Evolutionary conservation across 37 sponge, comb jelly and placozoan genomes (phyloP), one percentile per base, ranked within the genome.

Genomic region (Agelas oroides): DNA sequence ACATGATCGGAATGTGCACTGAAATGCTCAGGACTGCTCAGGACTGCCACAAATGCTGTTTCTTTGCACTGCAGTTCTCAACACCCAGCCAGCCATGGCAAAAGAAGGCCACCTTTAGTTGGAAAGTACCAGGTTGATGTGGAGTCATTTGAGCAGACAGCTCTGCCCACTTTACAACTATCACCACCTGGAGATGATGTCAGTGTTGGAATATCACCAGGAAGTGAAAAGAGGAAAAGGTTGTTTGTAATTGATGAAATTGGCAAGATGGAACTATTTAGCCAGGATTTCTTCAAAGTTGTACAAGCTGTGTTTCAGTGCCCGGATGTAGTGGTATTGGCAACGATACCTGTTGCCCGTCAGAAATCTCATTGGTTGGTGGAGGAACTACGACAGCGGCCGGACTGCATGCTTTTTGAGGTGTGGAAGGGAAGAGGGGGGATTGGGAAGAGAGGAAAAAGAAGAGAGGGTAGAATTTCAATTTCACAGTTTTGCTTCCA

Each of bases 191-290:
- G 37, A 1, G 36, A 34, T n/a, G n/a, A n/a, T n/a, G n/a, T n/a
- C n/a, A 24, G 57, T 3, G 3, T 53, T 39, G 35, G 6, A 32
- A 11, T 33, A 30, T 3, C 8, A 46, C 8, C 46, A 3, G 46
- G 8, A 46, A 46, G 46, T 46, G 46, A 46, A 46, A 46, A 8
- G 8, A 46, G 6, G 46, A 46, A 46, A 12, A 46, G 6, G 3
- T 23, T 89, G 11, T 3, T 81, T 58, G 86, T 85, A 21, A 69
- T 90, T 24, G 91, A 90, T 66, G 91, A 85, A 31, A 74, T 90
- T 23, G 91, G 86, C 6, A 90, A 90, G 62, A 90, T 90, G 91
- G 91, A 90, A 39, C 55, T 90, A 1, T 85, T 85, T 53, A 84
- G 86, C 33, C 20, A 54, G 0, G 46, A 60, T 1, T 90, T 90